Base-by-base conservation (phyloP, 2,888 invertebrate species). In the Heteromyza rotundicornis region DNA sequence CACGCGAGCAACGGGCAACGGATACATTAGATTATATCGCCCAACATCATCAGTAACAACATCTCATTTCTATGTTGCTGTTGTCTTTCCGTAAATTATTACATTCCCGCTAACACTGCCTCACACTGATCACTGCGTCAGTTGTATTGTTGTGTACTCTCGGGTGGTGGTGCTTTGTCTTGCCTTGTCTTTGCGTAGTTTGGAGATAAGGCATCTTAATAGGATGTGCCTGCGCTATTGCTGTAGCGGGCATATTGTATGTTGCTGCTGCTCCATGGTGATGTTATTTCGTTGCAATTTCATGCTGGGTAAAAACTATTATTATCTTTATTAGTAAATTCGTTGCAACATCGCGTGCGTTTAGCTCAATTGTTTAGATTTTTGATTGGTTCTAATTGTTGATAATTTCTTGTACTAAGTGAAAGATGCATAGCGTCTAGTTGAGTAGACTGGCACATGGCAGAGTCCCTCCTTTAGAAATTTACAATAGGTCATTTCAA, bases 91-190 rank as follows among this genome's bases (percentile, higher is more conserved):
- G 40, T 56, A 64, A 60, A 60, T 60, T 50, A 58, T 60, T 57
- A 62, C 60, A 64, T 60, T 56, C 49, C 32, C 44, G 58, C 64
- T 56, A 59, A 59, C 53, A 60, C n/a, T n/a, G 60, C 55, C 54
- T 10, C 40, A 7, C 14, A 35, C 20, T 54, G 35, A 10, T 35
- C n/a, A n/a, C n/a, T n/a, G n/a, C n/a, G n/a, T n/a, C n/a, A n/a
- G n/a, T n/a, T n/a, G n/a, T n/a, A n/a, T n/a, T n/a, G n/a, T n/a
- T n/a, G n/a, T n/a, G n/a, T n/a, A n/a, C n/a, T n/a, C n/a, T n/a
- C n/a, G n/a, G n/a, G 12, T 35, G 27, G 20, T 47, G 53, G 20
- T 19, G 50, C 51, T 50, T 57, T 51, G 51, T 60, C 57, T 57
- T 57, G 36, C n/a, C 14, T n/a, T 40, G 8, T 40, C 40, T 40